Base-by-base conservation (phyloP, 2,113 vertebrate genomes). In the Sceloporus undulatus region DNA sequence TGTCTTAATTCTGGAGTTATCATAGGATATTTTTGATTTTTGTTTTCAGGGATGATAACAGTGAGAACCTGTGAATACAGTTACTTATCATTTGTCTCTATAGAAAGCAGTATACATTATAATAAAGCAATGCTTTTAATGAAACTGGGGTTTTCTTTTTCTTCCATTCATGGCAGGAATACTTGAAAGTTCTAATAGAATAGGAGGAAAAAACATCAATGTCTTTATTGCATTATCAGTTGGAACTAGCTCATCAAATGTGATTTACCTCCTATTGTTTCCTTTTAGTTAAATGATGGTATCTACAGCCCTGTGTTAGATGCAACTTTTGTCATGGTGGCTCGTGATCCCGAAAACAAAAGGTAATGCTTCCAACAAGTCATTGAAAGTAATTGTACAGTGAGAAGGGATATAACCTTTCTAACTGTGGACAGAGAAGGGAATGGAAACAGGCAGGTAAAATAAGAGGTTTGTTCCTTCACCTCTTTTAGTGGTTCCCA, bases 251-350 rank as follows among this genome's bases (percentile, higher is more conserved):
- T 87, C 84, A 29, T 34, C 85, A 89, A 23, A 89, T 34, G 42
- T 94, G 0, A 5, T 13, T 89, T 92, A 81, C 85, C 93, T 94
- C 80, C 5, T 76, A 29, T 74, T 75, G 91, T 88, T 90, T 82
- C 95, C n/a, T 88, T 88, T 85, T 71, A 97, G 96, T 85, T 96
- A 4, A 92, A 96, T 1, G 94, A 96, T 54, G 97, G 96, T n/a
- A 93, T 95, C 7, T 99, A 98, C 87, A 95, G 91, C 48, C 98
- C 98, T 0, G 96, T 99, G 82, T 94, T 99, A 91, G 98, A 99
- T 77, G 99, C 99, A 75, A 99, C 98, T 0, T 99, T 99, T 90
- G 99, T 99, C 86, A 99, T 99, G 98, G 99, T 99, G 94, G 98
- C 99, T 71, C 97, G 98, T 81, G 98, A 99, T 93, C 98, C 98